Percentiles rank a stretch among this genome's conserved stretches.
These are phyloP conservation scores for Agraylea sexmaculata DNA, from an alignment of 1,140 invertebrate genomes.

Conservation along the genomic window DNA sequence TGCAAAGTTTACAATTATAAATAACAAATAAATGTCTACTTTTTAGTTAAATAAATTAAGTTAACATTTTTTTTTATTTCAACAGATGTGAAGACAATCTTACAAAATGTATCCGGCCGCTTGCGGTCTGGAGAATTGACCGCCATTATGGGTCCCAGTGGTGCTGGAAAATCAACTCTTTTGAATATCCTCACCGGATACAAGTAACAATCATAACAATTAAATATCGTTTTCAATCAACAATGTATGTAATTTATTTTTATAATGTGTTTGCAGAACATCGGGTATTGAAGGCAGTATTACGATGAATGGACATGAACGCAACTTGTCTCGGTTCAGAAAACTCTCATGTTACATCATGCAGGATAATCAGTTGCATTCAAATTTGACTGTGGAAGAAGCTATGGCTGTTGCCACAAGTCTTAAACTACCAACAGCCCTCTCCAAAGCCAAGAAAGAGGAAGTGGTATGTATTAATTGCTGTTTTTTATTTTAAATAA, in stretches of 20 bases:
- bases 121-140: constrained; percentile 60
- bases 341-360: constrained; percentile 96
- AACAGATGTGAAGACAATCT: constrained; percentile 52
- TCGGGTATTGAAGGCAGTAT: constrained; percentile 66
- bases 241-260: background rate
- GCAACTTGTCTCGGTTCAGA: constrained; percentile 79
- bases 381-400: constrained; percentile 86
- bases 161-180: constrained; percentile 72
- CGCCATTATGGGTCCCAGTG: constrained; percentile 75
- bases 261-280: constrained; percentile 43
- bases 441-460: constrained; percentile 57
- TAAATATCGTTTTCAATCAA: too few species aligned
- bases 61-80: constrained; percentile 24
- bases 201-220: constrained; percentile 36
- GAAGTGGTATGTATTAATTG: constrained; percentile 57
- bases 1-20: too few species aligned
- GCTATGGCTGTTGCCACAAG: constrained; percentile 87
- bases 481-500: background rate
- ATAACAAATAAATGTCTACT: background rate
- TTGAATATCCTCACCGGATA: constrained; percentile 70
- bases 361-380: constrained; percentile 93
- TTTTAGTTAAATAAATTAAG: background rate
- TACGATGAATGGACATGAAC: constrained; percentile 74
- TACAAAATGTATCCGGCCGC: constrained; percentile 54
- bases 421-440: constrained; percentile 71